A percentile compares a stretch with the other conserved stretches of the same genome.
Evolutionary conservation across 1,140 invertebrate species (phyloP).

Genomic region (Pentalonia nigronervosa): DNA sequence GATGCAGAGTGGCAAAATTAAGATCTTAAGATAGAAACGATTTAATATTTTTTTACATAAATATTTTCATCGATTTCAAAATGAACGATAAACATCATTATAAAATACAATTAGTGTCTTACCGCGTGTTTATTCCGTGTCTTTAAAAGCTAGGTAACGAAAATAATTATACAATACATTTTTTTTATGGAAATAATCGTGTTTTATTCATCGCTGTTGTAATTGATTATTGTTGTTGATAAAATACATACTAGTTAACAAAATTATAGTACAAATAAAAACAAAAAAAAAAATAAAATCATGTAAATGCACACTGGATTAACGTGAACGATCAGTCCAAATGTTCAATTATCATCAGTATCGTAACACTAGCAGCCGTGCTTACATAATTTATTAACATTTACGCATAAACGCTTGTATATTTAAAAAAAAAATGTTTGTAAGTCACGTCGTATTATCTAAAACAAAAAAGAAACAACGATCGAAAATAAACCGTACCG

Average conservation of each 20-base stretch:
- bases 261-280: conserved; percentile 27
- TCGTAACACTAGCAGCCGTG: background rate
- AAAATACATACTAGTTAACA: conserved; percentile 41
- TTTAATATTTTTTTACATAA: background rate
- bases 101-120: background rate
- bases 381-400: background rate
- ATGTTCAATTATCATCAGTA: conserved; percentile 5
- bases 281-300: background rate
- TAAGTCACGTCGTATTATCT: background rate
- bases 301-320: background rate
- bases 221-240: background rate
- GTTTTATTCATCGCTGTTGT: background rate
- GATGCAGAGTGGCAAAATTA: background rate
- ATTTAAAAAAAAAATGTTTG: background rate
- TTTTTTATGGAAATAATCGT: background rate
- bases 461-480: background rate
- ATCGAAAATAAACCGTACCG: background rate
- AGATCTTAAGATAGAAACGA: background rate
- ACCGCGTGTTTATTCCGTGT: background rate
- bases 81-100: background rate
- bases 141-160: background rate
- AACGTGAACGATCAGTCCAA: conserved; percentile 4
- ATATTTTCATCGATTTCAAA: background rate
- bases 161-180: background rate
- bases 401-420: background rate